phyloP scores from a whole-genome alignment of 2,113 vertebrate genomes.

The Clarias gariepinus region DNA sequence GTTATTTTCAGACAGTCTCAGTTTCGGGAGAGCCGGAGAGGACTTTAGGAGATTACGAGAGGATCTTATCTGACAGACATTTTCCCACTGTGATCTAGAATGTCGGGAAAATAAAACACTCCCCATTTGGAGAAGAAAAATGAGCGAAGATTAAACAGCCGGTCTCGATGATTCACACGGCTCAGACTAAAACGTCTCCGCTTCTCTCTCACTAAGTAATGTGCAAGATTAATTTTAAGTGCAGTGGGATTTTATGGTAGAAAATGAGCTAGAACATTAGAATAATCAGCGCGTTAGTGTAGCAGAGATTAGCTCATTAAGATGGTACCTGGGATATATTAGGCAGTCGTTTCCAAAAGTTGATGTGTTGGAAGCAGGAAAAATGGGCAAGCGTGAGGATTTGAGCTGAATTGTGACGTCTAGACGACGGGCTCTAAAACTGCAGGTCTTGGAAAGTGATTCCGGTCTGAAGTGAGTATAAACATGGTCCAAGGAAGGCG shows the following conservation, averaged over 20 bases:
- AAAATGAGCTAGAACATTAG: background rate
- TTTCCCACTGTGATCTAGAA: slow-evolving; percentile 22
- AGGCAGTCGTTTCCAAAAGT: too few species aligned
- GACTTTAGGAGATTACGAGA: slow-evolving; percentile 19
- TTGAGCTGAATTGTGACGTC: too few species aligned
- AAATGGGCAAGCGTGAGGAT: too few species aligned
- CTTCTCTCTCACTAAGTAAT: slow-evolving; percentile 1
- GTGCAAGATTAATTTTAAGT: background rate
- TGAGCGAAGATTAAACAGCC: slow-evolving; percentile 18
- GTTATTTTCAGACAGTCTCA: background rate
- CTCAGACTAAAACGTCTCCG: background rate
- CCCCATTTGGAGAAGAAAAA: background rate
- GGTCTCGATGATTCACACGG: background rate
- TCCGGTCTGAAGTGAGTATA: too few species aligned
- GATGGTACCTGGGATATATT: too few species aligned
- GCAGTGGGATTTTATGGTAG: background rate
- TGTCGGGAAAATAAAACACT: slow-evolving; percentile 36
- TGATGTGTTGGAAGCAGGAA: too few species aligned
- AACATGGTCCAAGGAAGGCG: too few species aligned
- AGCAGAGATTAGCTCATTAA: too few species aligned
- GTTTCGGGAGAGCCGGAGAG: background rate
- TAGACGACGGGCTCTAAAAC: too few species aligned
- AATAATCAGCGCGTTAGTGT: background rate
- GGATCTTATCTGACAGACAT: slow-evolving; percentile 21
- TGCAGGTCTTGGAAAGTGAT: too few species aligned